Conservation (phyloP, 1,140 invertebrate genomes). For the Drosophila serrata region DNA sequence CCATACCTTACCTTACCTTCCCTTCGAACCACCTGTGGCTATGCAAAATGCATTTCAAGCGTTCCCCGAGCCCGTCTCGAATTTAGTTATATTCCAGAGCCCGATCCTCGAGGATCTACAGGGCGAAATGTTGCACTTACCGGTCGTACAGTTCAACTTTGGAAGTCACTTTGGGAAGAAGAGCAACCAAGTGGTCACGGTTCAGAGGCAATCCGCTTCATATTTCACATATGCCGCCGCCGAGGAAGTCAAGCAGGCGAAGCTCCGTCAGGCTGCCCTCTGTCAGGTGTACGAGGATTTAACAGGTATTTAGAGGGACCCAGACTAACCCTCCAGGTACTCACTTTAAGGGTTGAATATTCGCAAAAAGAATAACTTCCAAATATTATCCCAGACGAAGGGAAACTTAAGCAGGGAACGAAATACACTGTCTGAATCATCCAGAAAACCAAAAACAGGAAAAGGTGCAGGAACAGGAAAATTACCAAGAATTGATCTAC, state of each 20-base stretch:
- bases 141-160: conserved; percentile 29
- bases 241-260: conserved; percentile 55
- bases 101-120: conserved; percentile 56
- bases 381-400: not conserved
- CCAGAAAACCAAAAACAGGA: conserved; percentile 10
- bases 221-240: conserved; percentile 67
- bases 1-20: conserved; percentile 5
- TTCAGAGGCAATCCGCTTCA: conserved; percentile 56
- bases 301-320: conserved; percentile 56
- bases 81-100: conserved; percentile 63
- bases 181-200: conserved; percentile 58
- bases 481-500: not conserved
- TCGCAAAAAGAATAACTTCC: not conserved
- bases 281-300: conserved; percentile 78
- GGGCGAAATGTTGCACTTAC: conserved; percentile 62
- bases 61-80: not conserved
- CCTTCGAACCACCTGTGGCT: conserved; percentile 64
- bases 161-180: conserved; percentile 18
- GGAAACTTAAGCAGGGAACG: conserved; percentile 35
- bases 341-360: conserved; percentile 17
- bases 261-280: conserved; percentile 58
- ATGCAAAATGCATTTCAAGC: conserved; percentile 31
- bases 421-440: conserved; percentile 9
- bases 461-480: conserved; percentile 22
- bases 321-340: conserved; percentile 16